Base-by-base conservation (phyloP, 1,140 invertebrate genomes). In the Leptoteleia sp. region DNA sequence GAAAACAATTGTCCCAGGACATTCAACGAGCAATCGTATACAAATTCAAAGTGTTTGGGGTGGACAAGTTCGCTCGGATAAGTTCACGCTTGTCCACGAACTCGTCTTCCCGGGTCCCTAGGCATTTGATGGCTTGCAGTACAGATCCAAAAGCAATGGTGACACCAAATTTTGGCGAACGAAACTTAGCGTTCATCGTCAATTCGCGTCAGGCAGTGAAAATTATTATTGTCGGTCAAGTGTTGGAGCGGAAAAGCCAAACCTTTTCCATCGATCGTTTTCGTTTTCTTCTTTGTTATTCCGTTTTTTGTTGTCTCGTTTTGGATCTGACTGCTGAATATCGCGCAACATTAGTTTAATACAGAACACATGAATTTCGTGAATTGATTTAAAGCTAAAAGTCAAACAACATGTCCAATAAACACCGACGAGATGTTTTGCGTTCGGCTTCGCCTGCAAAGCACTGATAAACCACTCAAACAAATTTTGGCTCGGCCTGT, bases 371-470 rank as follows among this genome's bases (percentile, higher is more conserved):
- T 72, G 59, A 67, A 72, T 67, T 47, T 27, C 55, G 19, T 57
- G 35, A 59, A 57, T 67, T 55, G 19, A 9, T 75, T 59, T 59
- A 79, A 72, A 79, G 76, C 62, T 72, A 79, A 45, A 29, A 61
- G 38, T 68, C 27, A 68, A 73, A 79, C 61, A 77, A 52, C 54
- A 35, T 65, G 61, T 62, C 47, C 54, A 68, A 67, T 55, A 67
- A 62, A 62, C 35, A 73, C 62, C 42, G 59, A 61, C 27, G 17
- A 55, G 52, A 77, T 55, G 52, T 72, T 70, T 65, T 61, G 45
- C 67, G 52, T 42, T 68, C 42, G 62, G 61, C 55, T 79, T 73
- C 50, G 62, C 68, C 62, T 62, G 68, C 68, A 73, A 79, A 70
- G 55, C 61, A 64, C 47, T 72, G 59, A 29, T 37, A 27, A 43